Evolutionary conservation across 2,888 invertebrate genomes (phyloP).

Genomic region (Pseudanteris insignis): DNA sequence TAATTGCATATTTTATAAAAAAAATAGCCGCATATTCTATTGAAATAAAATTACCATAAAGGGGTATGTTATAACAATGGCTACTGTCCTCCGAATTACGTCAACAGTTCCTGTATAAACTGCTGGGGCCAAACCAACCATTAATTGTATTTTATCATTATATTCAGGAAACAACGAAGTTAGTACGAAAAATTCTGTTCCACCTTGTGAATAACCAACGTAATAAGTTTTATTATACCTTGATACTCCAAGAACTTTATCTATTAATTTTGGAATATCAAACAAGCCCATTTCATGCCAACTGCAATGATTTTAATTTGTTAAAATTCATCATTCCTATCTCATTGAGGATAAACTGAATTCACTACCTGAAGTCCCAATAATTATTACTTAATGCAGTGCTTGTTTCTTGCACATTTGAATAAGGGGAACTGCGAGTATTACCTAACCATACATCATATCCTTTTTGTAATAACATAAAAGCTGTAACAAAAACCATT

Average conservation of each 20-base stretch:
- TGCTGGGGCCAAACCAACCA: constrained; percentile 25
- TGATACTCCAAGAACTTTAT: constrained; percentile 18
- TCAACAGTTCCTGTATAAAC: constrained; percentile 16
- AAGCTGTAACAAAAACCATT: too few relatives aligned
- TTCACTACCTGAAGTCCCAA: constrained; percentile 22
- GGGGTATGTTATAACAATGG: constrained; percentile 10
- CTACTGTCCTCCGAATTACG: neutral
- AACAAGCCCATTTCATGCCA: constrained; percentile 32
- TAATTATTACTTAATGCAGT: constrained; percentile 1
- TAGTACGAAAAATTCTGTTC: constrained; percentile 27
- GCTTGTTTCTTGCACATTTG: neutral
- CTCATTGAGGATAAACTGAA: too few relatives aligned
- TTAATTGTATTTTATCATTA: constrained; percentile 24
- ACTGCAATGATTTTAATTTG: too few relatives aligned
- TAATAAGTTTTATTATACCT: constrained; percentile 6
- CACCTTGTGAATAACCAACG: constrained; percentile 27
- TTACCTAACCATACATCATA: constrained; percentile 31
- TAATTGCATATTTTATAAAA: too few relatives aligned
- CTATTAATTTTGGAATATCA: constrained; percentile 20
- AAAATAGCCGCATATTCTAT: too few relatives aligned
- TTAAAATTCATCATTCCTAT: too few relatives aligned
- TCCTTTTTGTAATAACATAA: constrained; percentile 10
- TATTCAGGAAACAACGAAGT: constrained; percentile 27
- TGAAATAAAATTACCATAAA: constrained; percentile 22
- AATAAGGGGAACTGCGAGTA: constrained; percentile 12